Percentiles rank a stretch among this genome's conserved stretches.
phyloP scores from a whole-genome alignment of 2,888 invertebrate species.

The Eupithecia tripunctaria region DNA sequence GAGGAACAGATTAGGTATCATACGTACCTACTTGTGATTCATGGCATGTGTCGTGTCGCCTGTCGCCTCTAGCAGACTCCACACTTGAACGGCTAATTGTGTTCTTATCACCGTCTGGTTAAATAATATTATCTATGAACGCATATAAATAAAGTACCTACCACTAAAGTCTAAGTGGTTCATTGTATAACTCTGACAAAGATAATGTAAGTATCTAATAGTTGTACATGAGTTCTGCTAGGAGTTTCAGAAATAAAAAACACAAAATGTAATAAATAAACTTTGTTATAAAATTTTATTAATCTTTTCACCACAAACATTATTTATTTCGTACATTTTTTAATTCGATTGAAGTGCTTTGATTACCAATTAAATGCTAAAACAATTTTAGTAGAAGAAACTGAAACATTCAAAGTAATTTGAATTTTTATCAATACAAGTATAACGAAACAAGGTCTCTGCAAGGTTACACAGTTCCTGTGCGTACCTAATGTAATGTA shows the following conservation, averaged over 20 bases:
- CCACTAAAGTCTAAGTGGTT: neutral
- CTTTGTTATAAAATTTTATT: neutral
- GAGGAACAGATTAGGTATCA: neutral
- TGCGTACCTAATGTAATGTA: neutral
- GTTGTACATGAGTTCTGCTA: neutral
- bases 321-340: neutral
- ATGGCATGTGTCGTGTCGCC: neutral
- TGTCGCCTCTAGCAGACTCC: neutral
- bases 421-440: slow-evolving; percentile 15
- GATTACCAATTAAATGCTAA: neutral
- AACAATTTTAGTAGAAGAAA: neutral
- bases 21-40: neutral
- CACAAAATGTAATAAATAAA: neutral
- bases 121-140: slow-evolving; percentile 2
- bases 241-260: neutral
- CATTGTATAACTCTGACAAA: neutral
- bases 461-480: neutral
- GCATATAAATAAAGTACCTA: neutral
- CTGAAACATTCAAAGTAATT: neutral
- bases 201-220: neutral
- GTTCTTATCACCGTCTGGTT: slow-evolving; percentile 4
- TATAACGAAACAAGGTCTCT: slow-evolving; percentile 18
- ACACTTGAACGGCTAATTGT: neutral
- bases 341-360: neutral
- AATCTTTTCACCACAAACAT: neutral